phyloP scores from a whole-genome alignment of 1,140 invertebrate species.

The Brevipalpus yothersi region DNA sequence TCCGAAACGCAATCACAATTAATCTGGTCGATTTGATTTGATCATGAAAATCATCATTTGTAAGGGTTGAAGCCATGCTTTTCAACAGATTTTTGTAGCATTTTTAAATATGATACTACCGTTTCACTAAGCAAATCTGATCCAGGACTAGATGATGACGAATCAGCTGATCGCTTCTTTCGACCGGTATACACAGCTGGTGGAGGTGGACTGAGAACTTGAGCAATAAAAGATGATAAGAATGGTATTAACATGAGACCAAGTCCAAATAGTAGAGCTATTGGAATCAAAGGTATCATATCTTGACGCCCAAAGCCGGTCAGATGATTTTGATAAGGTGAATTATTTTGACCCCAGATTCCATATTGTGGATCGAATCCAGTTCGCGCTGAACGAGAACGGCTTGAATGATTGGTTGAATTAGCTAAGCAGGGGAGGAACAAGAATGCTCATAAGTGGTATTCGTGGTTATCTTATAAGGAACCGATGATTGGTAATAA shows the following conservation, averaged over 20 bases:
- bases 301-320: neutral
- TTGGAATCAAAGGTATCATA: neutral
- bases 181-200: neutral
- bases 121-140: neutral
- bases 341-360: neutral
- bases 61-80: neutral
- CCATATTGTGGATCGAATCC: constrained; percentile 1
- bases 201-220: neutral
- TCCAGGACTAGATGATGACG: neutral
- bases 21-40: no score
- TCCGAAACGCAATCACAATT: no score
- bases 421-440: neutral
- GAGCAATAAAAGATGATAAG: neutral
- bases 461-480: no score
- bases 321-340: neutral
- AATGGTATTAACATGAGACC: constrained; percentile 1
- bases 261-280: neutral
- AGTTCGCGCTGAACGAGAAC: neutral
- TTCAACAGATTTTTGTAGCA: neutral
- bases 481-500: no score
- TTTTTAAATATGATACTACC: neutral
- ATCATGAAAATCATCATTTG: no score
- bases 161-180: neutral
- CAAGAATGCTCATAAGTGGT: no score
- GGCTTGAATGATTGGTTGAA: neutral